phyloP scores from a whole-genome alignment of 2,888 invertebrate species.

The Operophtera brumata region DNA sequence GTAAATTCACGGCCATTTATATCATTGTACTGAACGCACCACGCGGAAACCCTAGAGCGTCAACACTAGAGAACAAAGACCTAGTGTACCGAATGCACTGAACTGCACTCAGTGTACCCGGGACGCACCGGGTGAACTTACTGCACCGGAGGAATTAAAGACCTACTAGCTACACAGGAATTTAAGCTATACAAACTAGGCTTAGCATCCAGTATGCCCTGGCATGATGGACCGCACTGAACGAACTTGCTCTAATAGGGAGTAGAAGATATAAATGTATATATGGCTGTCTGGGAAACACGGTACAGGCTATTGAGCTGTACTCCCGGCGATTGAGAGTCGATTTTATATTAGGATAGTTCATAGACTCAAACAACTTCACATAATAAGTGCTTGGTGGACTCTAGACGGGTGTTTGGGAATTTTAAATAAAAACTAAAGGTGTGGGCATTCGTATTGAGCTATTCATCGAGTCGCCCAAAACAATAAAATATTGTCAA shows the following conservation, averaged over 20 bases:
- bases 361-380: background rate
- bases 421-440: background rate
- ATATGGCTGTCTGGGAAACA: background rate
- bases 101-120: constrained; percentile 13
- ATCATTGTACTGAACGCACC: background rate
- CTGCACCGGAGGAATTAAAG: background rate
- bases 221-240: background rate
- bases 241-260: constrained; percentile 4
- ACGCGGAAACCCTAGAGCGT: background rate
- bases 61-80: constrained; percentile 1
- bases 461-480: too few relatives aligned
- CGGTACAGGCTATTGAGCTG: background rate
- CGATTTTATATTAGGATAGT: background rate
- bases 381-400: background rate
- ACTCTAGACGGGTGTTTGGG: too few relatives aligned
- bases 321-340: background rate
- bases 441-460: constrained; percentile 5
- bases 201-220: background rate
- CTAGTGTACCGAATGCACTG: constrained; percentile 16
- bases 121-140: constrained; percentile 5
- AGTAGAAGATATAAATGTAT: background rate
- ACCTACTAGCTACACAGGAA: background rate
- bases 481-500: too few relatives aligned
- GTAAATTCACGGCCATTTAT: background rate
- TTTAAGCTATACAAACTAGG: background rate